Evolutionary conservation across 2,113 vertebrate species (phyloP).

Genomic region (Pteruthius melanotis): DNA sequence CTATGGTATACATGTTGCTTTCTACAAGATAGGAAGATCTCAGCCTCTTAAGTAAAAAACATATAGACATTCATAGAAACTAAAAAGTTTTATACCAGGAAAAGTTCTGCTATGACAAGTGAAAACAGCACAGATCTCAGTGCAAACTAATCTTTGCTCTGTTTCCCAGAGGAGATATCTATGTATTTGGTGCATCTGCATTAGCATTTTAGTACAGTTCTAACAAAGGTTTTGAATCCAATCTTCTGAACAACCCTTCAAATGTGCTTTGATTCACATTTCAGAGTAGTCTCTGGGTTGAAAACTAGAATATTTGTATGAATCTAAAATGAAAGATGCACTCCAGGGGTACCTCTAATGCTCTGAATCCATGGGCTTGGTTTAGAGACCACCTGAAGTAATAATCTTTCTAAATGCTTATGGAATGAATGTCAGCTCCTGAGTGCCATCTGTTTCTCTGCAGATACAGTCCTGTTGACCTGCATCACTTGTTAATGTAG

Average conservation of each 20-base stretch:
- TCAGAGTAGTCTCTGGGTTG: background rate
- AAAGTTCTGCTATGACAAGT: background rate
- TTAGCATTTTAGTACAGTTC: background rate
- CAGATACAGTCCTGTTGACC: background rate
- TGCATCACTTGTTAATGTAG: background rate
- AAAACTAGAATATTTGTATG: background rate
- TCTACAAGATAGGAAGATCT: background rate
- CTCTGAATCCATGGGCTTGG: background rate
- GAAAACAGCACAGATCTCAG: background rate
- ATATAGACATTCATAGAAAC: background rate
- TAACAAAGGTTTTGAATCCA: background rate
- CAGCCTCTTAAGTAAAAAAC: background rate
- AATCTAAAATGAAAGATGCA: background rate
- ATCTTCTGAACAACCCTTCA: background rate
- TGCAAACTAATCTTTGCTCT: background rate
- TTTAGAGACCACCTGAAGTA: background rate
- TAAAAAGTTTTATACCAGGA: background rate
- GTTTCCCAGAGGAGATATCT: background rate
- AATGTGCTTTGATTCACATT: background rate
- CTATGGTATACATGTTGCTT: background rate
- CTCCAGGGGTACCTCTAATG: background rate
- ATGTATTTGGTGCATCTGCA: background rate
- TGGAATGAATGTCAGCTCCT: background rate
- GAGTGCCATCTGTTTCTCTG: constrained; percentile 1
- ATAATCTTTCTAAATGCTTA: background rate